Evolutionary conservation across 2,888 invertebrate genomes (phyloP).

Genomic region (Athalia circularis): DNA sequence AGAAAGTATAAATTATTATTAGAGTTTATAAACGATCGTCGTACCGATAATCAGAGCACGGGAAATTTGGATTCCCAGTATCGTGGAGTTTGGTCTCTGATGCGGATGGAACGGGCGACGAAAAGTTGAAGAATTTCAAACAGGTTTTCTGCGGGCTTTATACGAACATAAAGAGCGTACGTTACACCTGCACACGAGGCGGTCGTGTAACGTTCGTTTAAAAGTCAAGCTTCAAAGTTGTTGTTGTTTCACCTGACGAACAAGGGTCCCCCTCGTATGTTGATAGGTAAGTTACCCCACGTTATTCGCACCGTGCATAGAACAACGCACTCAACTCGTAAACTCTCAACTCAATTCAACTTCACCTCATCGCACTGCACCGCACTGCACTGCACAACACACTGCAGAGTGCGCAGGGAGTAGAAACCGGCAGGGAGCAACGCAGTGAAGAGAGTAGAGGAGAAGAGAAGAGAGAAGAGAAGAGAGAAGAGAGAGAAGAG

Average conservation of each 20-base stretch:
- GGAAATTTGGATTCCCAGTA: too few relatives aligned
- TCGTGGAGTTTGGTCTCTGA: too few relatives aligned
- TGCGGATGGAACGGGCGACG: too few relatives aligned
- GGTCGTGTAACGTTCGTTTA: too few relatives aligned
- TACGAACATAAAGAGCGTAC: slow-evolving; percentile 44
- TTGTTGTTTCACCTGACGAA: too few relatives aligned
- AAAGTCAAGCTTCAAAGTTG: too few relatives aligned
- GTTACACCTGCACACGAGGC: slow-evolving; percentile 28
- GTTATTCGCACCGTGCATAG: slow-evolving; percentile 45
- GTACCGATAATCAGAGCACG: too few relatives aligned
- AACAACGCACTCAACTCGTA: neutral
- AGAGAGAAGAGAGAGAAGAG: slow-evolving; percentile 62
- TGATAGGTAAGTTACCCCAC: slow-evolving; percentile 21
- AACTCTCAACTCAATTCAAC: neutral
- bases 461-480: slow-evolving; percentile 54
- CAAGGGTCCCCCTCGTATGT: slow-evolving; percentile 42
- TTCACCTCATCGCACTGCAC: neutral
- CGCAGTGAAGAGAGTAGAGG: slow-evolving; percentile 49
- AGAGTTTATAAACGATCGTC: too few relatives aligned
- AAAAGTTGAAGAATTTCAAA: too few relatives aligned
- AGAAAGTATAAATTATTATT: too few relatives aligned
- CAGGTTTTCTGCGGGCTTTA: slow-evolving; percentile 1
- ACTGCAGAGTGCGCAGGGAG: slow-evolving; percentile 30
- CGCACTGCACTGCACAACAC: slow-evolving; percentile 24
- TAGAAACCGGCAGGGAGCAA: slow-evolving; percentile 66